Conservation (phyloP, 1,140 invertebrate species). For the Drosophila nasuta region DNA sequence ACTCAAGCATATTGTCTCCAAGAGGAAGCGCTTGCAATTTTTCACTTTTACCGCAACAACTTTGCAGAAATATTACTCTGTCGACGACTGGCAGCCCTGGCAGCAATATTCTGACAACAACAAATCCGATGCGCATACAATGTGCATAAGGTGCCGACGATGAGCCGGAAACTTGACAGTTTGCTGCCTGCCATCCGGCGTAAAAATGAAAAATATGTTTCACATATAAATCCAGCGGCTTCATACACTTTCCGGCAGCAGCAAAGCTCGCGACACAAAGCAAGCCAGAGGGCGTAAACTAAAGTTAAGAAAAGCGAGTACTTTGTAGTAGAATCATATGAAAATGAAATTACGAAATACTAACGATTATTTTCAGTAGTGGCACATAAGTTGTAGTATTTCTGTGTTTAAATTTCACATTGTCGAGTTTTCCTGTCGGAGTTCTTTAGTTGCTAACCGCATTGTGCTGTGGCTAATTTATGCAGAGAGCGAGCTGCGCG, state of each 20-base stretch:
- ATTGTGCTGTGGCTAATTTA: slow-evolving; percentile 79
- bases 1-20: slow-evolving; percentile 53
- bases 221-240: slow-evolving; percentile 73
- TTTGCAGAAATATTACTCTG: slow-evolving; percentile 75
- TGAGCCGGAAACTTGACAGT: slow-evolving; percentile 75
- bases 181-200: slow-evolving; percentile 59
- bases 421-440: slow-evolving; percentile 19
- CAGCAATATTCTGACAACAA: slow-evolving; percentile 74
- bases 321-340: slow-evolving; percentile 19
- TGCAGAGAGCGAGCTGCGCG: slow-evolving; percentile 54
- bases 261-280: slow-evolving; percentile 29
- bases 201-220: slow-evolving; percentile 76
- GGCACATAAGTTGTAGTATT: slow-evolving; percentile 31
- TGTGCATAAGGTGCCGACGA: slow-evolving; percentile 73
- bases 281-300: not conserved
- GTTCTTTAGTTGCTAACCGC: slow-evolving; percentile 44
- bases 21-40: slow-evolving; percentile 58
- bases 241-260: slow-evolving; percentile 49
- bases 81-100: slow-evolving; percentile 49
- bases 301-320: not conserved
- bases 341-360: slow-evolving; percentile 59
- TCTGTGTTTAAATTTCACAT: slow-evolving; percentile 15
- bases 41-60: slow-evolving; percentile 82
- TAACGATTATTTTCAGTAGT: slow-evolving; percentile 36
- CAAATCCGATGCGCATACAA: slow-evolving; percentile 65